Percentiles rank a stretch among this genome's conserved stretches.
Conservation (phyloP, 1,140 invertebrate species). For the Planococcus citri region DNA sequence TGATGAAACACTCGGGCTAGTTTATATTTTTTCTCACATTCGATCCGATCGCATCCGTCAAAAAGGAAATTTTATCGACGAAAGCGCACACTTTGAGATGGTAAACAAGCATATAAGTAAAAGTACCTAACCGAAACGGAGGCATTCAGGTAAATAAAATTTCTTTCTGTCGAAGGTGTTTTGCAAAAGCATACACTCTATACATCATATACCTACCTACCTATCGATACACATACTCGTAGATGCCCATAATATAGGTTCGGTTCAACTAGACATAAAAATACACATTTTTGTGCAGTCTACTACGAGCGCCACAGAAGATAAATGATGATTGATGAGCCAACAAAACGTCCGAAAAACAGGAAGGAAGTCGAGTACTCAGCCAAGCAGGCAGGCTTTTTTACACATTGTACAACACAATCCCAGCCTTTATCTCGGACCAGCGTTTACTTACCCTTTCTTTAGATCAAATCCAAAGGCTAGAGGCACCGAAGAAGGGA, state of each 20-base stretch:
- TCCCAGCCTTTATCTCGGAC: neutral
- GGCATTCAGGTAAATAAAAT: neutral
- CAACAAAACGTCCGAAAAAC: neutral
- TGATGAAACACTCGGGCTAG: too few species aligned
- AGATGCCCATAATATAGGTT: too few species aligned
- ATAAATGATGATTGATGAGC: conserved; percentile 18
- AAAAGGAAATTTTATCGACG: neutral
- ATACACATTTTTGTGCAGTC: conserved; percentile 5
- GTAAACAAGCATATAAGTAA: neutral
- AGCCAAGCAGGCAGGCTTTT: too few species aligned
- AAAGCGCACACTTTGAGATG: conserved; percentile 1
- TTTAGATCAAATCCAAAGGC: too few species aligned
- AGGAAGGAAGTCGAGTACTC: neutral
- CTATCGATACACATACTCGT: too few species aligned
- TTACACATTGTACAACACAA: too few species aligned
- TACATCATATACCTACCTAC: too few species aligned
- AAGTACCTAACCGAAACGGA: too few species aligned
- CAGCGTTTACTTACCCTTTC: neutral
- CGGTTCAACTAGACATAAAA: neutral
- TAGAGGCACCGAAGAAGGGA: too few species aligned
- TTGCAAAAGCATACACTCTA: neutral
- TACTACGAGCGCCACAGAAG: neutral
- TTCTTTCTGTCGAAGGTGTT: neutral
- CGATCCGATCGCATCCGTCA: neutral
- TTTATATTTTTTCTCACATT: too few species aligned